Base-by-base conservation (phyloP, 2,797 vertebrate species). In the Gobio occitaniae region DNA sequence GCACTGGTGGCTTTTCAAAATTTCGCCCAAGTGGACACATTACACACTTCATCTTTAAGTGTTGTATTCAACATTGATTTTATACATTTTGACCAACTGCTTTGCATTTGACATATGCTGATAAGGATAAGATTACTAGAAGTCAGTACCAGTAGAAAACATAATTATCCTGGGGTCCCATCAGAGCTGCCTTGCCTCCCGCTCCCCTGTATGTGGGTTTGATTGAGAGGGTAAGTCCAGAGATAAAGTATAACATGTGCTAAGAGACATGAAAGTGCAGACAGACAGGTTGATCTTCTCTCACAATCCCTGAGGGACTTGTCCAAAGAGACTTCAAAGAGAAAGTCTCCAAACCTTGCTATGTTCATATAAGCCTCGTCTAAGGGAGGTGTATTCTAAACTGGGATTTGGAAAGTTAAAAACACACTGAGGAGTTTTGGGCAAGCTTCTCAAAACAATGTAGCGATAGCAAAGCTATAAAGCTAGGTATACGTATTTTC, bases 381-480 rank as follows among this genome's bases (percentile, higher is more conserved):
- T 80, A 54, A 79, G 56, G 68, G 47, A 38, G 32, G 32, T 61
- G 72, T 29, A 66, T 59, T 85, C 78, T 80, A 63, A 80, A 80
- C 6, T 41, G 6, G 56, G 63, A 74, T 74, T 76, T 76, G 32
- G 19, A 56, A 21, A 56, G 50, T 41, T 76, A 29, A 36, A 44
- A 56, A 9, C 13, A 48, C 47, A 48, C 17, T 54, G 6, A 19
- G 50, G 17, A 19, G 8, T 56, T 56, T 56, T 56, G 19, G 54
- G 8, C 19, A 56, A 56, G 19, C 19, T 54, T 9, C 8, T 44
- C 41, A 44, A 44, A 44, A 44, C 41, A 44, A 41, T 41, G 38
- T 41, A 44, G 17, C 17, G 3, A 32, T 32, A 19, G 17, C 52
- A 21, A 21, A 56, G 19, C 9, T 59, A n/a, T 3, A 59, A 32